Conservation (phyloP, 1,140 invertebrate genomes). For the Drosophila varians region DNA sequence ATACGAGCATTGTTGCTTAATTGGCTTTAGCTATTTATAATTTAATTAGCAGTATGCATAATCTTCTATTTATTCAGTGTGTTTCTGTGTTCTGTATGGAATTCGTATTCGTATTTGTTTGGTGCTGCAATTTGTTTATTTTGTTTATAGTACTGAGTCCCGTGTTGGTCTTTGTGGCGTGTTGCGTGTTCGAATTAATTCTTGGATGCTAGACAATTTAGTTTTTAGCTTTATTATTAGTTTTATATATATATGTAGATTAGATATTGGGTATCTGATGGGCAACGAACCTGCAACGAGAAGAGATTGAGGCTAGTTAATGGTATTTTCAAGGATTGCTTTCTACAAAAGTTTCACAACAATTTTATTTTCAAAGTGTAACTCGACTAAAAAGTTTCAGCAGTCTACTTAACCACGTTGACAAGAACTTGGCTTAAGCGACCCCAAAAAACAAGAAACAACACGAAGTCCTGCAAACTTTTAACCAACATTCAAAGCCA, state of each 20-base stretch:
- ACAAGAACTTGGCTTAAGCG: constrained; percentile 31
- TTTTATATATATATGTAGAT: constrained; percentile 51
- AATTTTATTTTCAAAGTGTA: constrained; percentile 20
- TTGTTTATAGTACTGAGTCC: constrained; percentile 40
- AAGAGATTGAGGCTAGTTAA: background rate
- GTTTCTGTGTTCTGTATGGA: constrained; percentile 31
- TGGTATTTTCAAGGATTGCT: background rate
- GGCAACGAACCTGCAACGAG: constrained; percentile 69
- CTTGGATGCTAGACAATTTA: constrained; percentile 33
- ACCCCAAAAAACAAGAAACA: constrained; percentile 12
- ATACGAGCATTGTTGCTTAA: constrained; percentile 65
- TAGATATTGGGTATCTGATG: constrained; percentile 46
- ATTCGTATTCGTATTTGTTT: constrained; percentile 37
- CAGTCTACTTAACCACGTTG: constrained; percentile 13
- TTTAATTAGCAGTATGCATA: constrained; percentile 73
- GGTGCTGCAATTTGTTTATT: constrained; percentile 49
- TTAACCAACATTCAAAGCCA: constrained; percentile 52
- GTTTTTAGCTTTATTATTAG: constrained; percentile 45
- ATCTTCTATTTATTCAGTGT: constrained; percentile 52
- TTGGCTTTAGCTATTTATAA: constrained; percentile 73
- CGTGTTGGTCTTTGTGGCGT: constrained; percentile 41
- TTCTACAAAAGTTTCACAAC: background rate
- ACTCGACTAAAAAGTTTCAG: constrained; percentile 31
- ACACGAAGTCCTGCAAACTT: constrained; percentile 19
- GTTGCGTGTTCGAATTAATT: constrained; percentile 37